Evolutionary conservation across 2,797 vertebrate genomes (phyloP).

Genomic region (Hippopotamyrus pictus): DNA sequence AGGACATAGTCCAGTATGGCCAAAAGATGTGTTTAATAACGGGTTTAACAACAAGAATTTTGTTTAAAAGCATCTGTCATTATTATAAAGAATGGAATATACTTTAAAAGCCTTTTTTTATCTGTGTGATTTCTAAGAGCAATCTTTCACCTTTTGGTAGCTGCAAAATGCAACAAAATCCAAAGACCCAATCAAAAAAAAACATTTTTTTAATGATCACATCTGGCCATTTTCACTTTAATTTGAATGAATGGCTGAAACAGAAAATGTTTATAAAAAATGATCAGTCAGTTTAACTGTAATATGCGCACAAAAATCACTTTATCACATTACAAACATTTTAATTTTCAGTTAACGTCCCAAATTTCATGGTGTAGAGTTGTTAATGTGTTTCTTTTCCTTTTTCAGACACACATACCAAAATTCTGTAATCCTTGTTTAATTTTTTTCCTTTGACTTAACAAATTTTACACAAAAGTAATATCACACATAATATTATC

Average conservation of each 20-base stretch:
- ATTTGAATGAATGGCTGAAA: not conserved
- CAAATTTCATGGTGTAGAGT: conserved; percentile 53
- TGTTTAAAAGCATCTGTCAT: not conserved
- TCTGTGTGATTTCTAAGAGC: not conserved
- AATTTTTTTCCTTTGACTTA: not conserved
- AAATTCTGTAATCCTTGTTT: not conserved
- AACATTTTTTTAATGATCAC: not conserved
- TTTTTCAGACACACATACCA: conserved; percentile 5
- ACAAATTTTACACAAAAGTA: not conserved
- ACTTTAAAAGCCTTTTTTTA: not conserved
- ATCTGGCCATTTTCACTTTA: not conserved
- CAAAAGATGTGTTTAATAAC: not conserved
- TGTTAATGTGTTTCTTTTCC: conserved; percentile 61
- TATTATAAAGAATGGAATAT: not conserved
- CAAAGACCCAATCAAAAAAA: not conserved
- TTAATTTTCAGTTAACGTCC: conserved; percentile 57
- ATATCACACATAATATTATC: not conserved
- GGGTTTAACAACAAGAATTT: not conserved
- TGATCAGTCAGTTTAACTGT: conserved; percentile 41
- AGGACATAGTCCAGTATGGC: not conserved
- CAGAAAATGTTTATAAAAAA: not conserved
- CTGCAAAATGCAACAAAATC: not conserved
- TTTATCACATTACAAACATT: conserved; percentile 59
- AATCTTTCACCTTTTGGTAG: not conserved
- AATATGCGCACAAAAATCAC: conserved; percentile 55